Base-by-base conservation (phyloP, 2,113 vertebrate species). In the Tragelaphus imberbis region DNA sequence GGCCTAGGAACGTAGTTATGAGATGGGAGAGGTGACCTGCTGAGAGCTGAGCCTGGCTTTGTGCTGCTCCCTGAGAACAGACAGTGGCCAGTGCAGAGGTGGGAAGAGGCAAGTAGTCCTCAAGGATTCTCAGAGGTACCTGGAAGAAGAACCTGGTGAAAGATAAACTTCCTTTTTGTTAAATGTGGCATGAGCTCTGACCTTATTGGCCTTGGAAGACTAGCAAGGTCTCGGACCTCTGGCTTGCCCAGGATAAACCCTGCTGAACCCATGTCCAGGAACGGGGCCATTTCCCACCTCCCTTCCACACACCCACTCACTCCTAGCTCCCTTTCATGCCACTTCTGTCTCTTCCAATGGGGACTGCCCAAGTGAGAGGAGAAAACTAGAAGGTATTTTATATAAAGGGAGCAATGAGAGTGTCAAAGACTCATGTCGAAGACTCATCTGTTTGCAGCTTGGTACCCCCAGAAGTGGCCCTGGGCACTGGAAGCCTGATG, bases 1-100 rank as follows among this genome's bases (percentile, higher is more conserved):
- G 65, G 19, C n/a, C 36, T 15, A 7, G 53, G 15, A 33, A 47
- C 2, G 23, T 63, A 21, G 14, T 58, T 12, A 36, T 30, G 30
- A 58, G 49, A 23, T 0, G 2, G 13, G 27, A 27, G 7, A 7
- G 8, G 10, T 49, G 9, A 12, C 23, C 23, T 81, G 53, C 58
- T 16, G n/a, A 84, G 33, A 5, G 21, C 19, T 3, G 27, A 80
- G 80, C 63, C 71, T 58, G 28, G 12, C 36, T 84, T 92, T 9
- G 4, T 0, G 25, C 79, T 71, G 6, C 17, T 81, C 3, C 1
- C 21, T 14, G 79, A 40, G 79, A 79, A 80, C 28, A 13, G 10
- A 82, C 5, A 44, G 40, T 7, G 12, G 81, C 7, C 5, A 14
- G 33, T 6, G 3, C 25, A n/a, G 84, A 56, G 12, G 27, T 63